These are phyloP conservation scores for Mormoops blainvillei DNA, from an alignment of 2,113 vertebrate species.

Conservation along the genomic window DNA sequence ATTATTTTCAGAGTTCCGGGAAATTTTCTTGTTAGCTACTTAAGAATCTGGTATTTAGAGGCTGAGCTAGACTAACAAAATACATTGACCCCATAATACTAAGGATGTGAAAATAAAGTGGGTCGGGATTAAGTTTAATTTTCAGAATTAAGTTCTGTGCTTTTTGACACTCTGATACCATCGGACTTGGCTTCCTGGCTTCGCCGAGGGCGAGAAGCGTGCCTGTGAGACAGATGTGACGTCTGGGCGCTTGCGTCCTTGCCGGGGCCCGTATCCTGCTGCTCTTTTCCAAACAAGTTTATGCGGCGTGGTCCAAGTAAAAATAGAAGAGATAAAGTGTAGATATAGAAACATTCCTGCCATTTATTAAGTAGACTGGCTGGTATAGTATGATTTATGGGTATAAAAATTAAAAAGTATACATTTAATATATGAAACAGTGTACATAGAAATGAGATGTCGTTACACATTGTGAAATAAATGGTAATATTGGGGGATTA, in stretches of 20 bases:
- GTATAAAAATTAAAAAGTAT: neutral
- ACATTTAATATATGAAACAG: neutral
- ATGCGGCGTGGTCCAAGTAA: neutral
- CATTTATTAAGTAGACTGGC: neutral
- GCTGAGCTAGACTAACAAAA: neutral
- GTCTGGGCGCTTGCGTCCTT: neutral
- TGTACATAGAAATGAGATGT: neutral
- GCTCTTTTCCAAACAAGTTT: neutral
- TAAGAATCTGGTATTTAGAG: constrained; percentile 3
- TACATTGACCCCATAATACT: neutral
- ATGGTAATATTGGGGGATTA: neutral
- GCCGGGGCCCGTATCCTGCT: no score
- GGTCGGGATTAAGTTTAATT: neutral
- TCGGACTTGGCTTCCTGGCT: neutral
- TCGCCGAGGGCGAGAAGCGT: neutral
- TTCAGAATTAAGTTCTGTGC: neutral
- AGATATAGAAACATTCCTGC: neutral
- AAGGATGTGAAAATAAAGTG: neutral
- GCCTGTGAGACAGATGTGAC: constrained; percentile 19
- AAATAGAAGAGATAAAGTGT: neutral
- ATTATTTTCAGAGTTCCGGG: constrained; percentile 45
- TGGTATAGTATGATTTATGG: neutral
- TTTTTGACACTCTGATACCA: neutral
- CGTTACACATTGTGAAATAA: neutral
- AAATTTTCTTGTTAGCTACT: constrained; percentile 37